These are phyloP conservation scores for Labroides dimidiatus DNA, from an alignment of 2,797 vertebrate genomes.

Conservation along the genomic window DNA sequence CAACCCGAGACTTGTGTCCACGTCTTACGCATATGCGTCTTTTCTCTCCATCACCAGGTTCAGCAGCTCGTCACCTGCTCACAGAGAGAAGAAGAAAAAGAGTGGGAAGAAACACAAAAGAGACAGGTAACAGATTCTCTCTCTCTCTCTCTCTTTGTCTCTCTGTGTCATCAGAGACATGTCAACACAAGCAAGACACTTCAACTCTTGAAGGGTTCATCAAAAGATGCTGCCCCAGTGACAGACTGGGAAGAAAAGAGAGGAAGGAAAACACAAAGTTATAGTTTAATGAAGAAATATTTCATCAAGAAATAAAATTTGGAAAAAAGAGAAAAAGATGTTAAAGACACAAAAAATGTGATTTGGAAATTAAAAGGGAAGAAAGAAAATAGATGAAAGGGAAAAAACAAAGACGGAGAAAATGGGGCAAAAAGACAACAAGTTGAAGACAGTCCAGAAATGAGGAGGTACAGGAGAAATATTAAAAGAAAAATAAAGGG, in stretches of 20 bases:
- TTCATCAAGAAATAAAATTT: not conserved
- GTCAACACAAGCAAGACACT: conserved; percentile 12
- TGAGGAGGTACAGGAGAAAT: no score
- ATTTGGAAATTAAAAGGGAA: not conserved
- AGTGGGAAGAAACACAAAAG: conserved; percentile 95
- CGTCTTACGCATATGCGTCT: conserved; percentile 13
- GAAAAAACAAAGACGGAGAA: no score
- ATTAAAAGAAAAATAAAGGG: not conserved
- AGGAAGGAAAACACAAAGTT: not conserved
- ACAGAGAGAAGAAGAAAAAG: conserved; percentile 96
- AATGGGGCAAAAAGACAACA: not conserved
- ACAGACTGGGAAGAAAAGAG: not conserved
- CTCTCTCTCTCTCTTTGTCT: no score
- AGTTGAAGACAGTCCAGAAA: no score
- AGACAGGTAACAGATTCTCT: conserved; percentile 97
- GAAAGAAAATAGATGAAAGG: not conserved
- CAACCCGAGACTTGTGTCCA: conserved; percentile 25
- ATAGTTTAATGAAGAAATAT: not conserved
- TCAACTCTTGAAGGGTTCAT: conserved; percentile 32
- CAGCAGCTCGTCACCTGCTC: conserved; percentile 92
- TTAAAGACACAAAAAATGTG: no score
- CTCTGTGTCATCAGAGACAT: conserved; percentile 14
- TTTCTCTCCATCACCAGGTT: conserved; percentile 80
- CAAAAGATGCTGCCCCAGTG: conserved; percentile 5
- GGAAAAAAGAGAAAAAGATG: not conserved